Base-by-base conservation (phyloP, 2,113 vertebrate genomes). In the Solea solea region DNA sequence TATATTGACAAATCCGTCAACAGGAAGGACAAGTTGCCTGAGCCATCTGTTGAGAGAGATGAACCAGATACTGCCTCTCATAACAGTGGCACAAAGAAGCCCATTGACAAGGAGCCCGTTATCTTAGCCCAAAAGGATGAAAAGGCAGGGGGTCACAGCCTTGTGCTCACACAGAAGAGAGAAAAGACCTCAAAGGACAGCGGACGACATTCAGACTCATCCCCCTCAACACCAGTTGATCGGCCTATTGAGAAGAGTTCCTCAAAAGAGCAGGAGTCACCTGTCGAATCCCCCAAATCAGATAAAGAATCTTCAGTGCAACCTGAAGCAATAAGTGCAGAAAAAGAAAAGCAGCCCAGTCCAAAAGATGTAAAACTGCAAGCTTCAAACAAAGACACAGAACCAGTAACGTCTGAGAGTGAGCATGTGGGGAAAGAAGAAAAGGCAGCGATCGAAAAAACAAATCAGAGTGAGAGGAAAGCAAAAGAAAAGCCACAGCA, bases 111-210 rank as follows among this genome's bases (percentile, higher is more conserved):
- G 15, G 66, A 54, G 46, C 2, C 58, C 0, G 54, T 56, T 70
- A 58, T 82, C 84, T 69, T 67, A 82, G 41, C 77, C 49, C 64
- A 66, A 80, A 82, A 78, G 59, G 76, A 85, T 69, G 76, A 77
- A 55, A 68, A 42, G 57, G 16, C 65, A 27, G 62, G 46, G 9
- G 63, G 16, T 54, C 27, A 65, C 12, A 59, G 76, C 41, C 51
- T 53, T 1, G 14, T 12, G 62, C 63, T 85, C 52, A 71, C 70
- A 64, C 34, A 62, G 12, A 41, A 76, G 51, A 64, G 12, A 44
- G 54, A 74, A 68, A 63, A 69, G 0, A 27, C 8, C 42, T 78
- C 74, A 0, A 58, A 77, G 55, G 75, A 77, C 16, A 49, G 21
- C 39, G 54, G 14, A 6, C 25, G 62, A 63, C 70, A 40, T 12